Percentiles rank a stretch among this genome's conserved stretches.
Evolutionary conservation across 2,888 invertebrate genomes (phyloP).

Genomic region (Corythucha ciliata): DNA sequence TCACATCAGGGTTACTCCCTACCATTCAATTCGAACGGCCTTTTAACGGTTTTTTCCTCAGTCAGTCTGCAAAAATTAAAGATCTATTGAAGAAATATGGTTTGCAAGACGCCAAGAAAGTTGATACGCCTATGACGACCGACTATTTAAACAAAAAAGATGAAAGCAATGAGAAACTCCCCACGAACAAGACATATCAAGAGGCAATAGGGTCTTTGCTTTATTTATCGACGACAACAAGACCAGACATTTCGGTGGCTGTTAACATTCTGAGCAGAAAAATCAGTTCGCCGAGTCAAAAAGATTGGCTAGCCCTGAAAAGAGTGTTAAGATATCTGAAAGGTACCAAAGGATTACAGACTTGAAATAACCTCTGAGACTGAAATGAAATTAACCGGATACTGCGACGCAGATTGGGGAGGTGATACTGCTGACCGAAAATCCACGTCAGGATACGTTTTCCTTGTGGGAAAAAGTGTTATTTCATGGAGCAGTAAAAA

Average conservation of each 20-base stretch:
- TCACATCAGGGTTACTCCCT: no score
- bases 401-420: constrained; percentile 33
- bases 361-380: constrained; percentile 3
- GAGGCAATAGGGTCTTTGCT: constrained; percentile 19
- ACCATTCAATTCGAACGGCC: no score
- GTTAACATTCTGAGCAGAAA: constrained; percentile 22
- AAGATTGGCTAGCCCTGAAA: constrained; percentile 22
- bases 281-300: constrained; percentile 14
- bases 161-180: no score
- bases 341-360: constrained; percentile 23
- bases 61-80: no score
- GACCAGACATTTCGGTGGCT: constrained; percentile 28
- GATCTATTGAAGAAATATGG: no score
- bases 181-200: no score
- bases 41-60: no score
- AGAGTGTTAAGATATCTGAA: constrained; percentile 25
- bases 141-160: no score
- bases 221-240: constrained; percentile 17
- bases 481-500: constrained; percentile 16
- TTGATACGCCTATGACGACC: no score
- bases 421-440: constrained; percentile 26
- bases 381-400: constrained; percentile 26
- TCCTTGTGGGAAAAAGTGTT: constrained; percentile 3
- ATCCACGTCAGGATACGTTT: constrained; percentile 19
- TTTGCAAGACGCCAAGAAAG: no score